Percentiles rank a stretch among this genome's conserved stretches.
These are phyloP conservation scores for Sebastes ruberrimus DNA, from an alignment of 2,797 vertebrate genomes.

Conservation along the genomic window DNA sequence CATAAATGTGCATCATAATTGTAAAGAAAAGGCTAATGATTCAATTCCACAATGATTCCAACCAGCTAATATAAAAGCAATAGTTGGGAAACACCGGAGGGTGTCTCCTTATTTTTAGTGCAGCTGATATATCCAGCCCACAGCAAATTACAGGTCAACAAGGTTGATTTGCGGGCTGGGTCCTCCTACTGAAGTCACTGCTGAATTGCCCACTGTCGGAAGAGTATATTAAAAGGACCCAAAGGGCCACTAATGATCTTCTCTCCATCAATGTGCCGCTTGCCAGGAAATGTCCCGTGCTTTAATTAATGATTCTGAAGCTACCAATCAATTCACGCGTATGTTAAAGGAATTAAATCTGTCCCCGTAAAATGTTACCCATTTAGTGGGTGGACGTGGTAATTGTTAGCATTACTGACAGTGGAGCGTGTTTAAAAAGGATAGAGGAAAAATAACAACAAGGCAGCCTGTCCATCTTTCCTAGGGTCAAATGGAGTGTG, in stretches of 20 bases:
- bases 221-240: conserved; percentile 81
- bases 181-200: conserved; percentile 69
- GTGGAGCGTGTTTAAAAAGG: conserved; percentile 61
- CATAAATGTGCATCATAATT: not conserved
- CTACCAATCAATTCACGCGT: conserved; percentile 75
- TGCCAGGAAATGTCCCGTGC: conserved; percentile 75
- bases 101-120: conserved; percentile 61
- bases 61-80: conserved; percentile 45
- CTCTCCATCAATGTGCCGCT: conserved; percentile 78
- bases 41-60: not conserved
- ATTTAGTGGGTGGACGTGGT: conserved; percentile 70
- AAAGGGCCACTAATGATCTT: conserved; percentile 80
- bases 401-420: conserved; percentile 83
- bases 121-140: conserved; percentile 62
- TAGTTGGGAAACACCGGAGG: conserved; percentile 35
- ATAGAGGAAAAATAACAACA: conserved; percentile 57
- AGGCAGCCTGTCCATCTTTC: conserved; percentile 57
- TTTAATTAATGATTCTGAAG: conserved; percentile 81
- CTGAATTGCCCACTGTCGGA: conserved; percentile 68
- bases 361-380: conserved; percentile 73
- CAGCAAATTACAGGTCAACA: conserved; percentile 79
- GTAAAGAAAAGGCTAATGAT: not conserved
- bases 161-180: conserved; percentile 75
- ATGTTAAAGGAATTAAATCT: conserved; percentile 80
- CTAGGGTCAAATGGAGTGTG: conserved; percentile 60